Evolutionary conservation across 92 coral and sea anemone species (phyloP), one percentile per base, ranked within the genome.

Genomic region (Porites rus): DNA sequence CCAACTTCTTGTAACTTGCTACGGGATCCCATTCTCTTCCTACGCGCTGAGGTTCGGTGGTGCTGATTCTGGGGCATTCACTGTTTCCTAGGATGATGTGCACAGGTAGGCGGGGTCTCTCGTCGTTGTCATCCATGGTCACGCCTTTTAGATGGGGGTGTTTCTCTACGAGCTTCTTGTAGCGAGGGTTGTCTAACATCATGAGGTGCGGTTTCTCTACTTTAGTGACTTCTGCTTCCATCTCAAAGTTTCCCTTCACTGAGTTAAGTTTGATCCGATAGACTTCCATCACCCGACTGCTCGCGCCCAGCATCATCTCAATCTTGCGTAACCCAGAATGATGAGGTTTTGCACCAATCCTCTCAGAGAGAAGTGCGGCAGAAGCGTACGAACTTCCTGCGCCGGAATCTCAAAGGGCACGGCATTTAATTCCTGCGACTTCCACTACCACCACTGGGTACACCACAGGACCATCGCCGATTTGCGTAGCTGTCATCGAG

Each of bases 371-470:
- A 52, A 84, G 79, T 65, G 21, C 77, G 53, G 83, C 84, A 8
- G 89, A 85, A 10, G 89, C 84, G 62, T 85, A 85, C 1, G 89
- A 85, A 69, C 86, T 69, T 51, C 78, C 86, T 17, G 66, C 79
- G 2, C 81, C 79, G 10, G 78, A 25, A 21, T 81, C 86, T 68
- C 56, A 65, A 10, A 82, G 87, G n/a, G 75, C 84, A 21, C 65
- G 65, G 60, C 90, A 86, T 86, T 61, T 86, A 0, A 86, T 64
- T 77, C 86, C 90, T n/a, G 64, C 77, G 17, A 86, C 84, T 62
- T 86, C 79, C 67, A 79, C 69, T 8, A 86, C 86, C 1, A 86
- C 86, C 61, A 86, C 78, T 53, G 90, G 85, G 68, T 86, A 86
- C 59, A 86, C 77, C 12, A 86, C 75, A 5, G 68, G 75, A 69